Evolutionary conservation across 2,113 vertebrate genomes (phyloP).

Genomic region (Myiozetetes cayanensis): DNA sequence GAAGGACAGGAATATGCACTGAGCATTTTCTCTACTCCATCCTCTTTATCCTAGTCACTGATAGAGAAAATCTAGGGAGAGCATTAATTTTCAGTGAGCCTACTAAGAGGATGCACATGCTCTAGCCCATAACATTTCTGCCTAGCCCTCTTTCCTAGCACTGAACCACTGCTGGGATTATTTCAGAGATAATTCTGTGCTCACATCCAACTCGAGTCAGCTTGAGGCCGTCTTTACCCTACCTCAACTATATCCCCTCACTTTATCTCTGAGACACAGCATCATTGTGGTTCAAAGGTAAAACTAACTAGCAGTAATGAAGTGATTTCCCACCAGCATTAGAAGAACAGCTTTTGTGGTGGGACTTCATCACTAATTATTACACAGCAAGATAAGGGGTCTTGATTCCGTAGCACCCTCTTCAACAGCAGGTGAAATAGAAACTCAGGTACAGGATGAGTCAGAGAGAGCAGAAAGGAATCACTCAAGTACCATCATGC

Average conservation of each 20-base stretch:
- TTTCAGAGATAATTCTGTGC: background rate
- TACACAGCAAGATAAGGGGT: background rate
- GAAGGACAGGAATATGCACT: background rate
- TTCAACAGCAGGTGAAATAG: background rate
- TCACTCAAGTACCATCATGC: background rate
- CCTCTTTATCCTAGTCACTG: background rate
- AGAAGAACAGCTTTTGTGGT: background rate
- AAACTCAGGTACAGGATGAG: background rate
- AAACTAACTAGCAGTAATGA: background rate
- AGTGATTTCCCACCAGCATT: background rate
- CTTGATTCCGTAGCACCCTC: background rate
- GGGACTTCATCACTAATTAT: background rate
- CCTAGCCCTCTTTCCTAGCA: background rate
- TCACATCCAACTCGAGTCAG: background rate
- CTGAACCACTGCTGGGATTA: background rate
- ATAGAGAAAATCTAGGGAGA: background rate
- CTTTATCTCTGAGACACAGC: background rate
- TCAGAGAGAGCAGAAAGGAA: background rate
- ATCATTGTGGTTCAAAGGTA: background rate
- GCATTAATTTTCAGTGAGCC: background rate
- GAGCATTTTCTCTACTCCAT: background rate
- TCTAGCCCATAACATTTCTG: background rate
- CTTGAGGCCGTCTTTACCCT: background rate
- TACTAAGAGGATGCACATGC: background rate
- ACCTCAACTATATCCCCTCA: background rate